Conservation (phyloP, 2,797 vertebrate genomes). For the Myripristis murdjan region DNA sequence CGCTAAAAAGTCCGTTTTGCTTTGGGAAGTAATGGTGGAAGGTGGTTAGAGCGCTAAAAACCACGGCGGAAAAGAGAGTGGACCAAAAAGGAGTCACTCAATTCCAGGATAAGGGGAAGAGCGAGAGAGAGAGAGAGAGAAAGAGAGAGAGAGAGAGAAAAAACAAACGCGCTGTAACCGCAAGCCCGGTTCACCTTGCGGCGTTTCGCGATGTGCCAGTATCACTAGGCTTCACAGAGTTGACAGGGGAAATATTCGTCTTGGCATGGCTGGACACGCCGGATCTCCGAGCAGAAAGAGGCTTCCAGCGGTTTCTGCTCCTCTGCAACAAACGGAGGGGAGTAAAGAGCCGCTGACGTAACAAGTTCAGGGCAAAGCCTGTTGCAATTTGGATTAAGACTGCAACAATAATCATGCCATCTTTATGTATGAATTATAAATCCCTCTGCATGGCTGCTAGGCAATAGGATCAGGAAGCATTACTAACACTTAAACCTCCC, state of each 20-base stretch:
- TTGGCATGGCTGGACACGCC: constrained; percentile 57
- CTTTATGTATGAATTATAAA: constrained; percentile 74
- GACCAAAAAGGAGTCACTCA: constrained; percentile 27
- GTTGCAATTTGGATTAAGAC: constrained; percentile 71
- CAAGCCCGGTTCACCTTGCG: constrained; percentile 46
- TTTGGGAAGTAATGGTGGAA: constrained; percentile 89
- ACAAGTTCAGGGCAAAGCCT: constrained; percentile 52
- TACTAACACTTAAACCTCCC: constrained; percentile 45
- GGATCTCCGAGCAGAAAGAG: constrained; percentile 35
- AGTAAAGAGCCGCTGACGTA: constrained; percentile 67
- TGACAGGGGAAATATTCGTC: constrained; percentile 52
- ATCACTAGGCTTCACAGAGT: constrained; percentile 60
- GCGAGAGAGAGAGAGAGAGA: too few species aligned
- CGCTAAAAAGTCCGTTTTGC: constrained; percentile 86
- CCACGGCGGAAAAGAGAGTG: constrained; percentile 36
- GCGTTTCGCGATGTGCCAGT: constrained; percentile 59
- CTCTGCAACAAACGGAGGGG: constrained; percentile 24
- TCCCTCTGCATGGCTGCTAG: constrained; percentile 48
- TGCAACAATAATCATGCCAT: constrained; percentile 63
- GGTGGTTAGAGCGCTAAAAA: constrained; percentile 65
- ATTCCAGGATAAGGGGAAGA: not conserved
- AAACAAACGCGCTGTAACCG: constrained; percentile 34
- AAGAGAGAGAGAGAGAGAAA: too few species aligned
- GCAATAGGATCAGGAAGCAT: constrained; percentile 57
- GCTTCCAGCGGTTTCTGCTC: constrained; percentile 56